These are phyloP conservation scores for Euzophera pinguis DNA, from an alignment of 2,888 invertebrate genomes.

Conservation along the genomic window DNA sequence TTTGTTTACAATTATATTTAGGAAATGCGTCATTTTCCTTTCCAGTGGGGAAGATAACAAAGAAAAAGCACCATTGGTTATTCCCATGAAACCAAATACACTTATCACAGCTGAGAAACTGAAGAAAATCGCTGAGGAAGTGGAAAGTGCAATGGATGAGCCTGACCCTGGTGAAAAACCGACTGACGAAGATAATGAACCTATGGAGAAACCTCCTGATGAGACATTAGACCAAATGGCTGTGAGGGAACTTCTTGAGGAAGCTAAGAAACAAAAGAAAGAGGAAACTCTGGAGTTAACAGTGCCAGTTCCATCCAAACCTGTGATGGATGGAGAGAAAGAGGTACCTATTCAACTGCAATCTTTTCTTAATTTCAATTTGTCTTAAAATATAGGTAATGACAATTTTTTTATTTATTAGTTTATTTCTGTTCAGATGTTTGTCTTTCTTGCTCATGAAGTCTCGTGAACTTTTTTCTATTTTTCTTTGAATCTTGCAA, in stretches of 20 bases:
- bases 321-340: conserved; percentile 80
- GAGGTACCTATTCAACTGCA: too few relatives aligned
- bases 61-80: conserved; percentile 80
- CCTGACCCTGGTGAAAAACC: conserved; percentile 51
- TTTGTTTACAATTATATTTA: too few relatives aligned
- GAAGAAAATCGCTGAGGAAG: conserved; percentile 70
- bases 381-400: too few relatives aligned
- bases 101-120: conserved; percentile 73
- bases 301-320: conserved; percentile 80
- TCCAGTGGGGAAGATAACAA: conserved; percentile 75
- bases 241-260: conserved; percentile 84
- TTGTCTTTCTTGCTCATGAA: too few relatives aligned
- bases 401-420: too few relatives aligned
- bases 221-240: conserved; percentile 84
- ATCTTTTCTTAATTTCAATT: too few relatives aligned
- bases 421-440: too few relatives aligned
- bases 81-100: conserved; percentile 82
- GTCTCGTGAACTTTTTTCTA: too few relatives aligned
- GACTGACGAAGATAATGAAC: conserved; percentile 2
- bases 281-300: conserved; percentile 57
- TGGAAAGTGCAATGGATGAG: conserved; percentile 73
- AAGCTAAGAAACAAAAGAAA: conserved; percentile 63
- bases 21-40: background rate
- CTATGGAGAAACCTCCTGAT: conserved; percentile 28
- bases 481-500: too few relatives aligned